Conservation (phyloP, 2,888 invertebrate genomes). For the Hypena proboscidalis region DNA sequence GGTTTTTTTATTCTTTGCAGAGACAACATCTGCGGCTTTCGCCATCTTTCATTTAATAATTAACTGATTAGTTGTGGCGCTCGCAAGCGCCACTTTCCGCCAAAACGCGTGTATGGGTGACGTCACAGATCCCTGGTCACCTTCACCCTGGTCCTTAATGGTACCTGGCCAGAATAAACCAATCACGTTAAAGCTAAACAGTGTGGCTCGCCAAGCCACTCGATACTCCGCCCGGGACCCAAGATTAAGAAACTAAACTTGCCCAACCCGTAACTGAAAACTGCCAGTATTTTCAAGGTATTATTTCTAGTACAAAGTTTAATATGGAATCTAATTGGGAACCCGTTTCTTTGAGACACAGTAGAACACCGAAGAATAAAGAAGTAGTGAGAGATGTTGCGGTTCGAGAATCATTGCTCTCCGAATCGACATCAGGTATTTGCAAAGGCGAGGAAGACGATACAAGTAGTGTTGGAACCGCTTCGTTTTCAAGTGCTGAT, state of each 20-base stretch:
- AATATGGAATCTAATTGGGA: conserved; percentile 68
- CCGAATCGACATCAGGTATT: conserved; percentile 81
- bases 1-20: conserved; percentile 29
- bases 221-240: conserved; percentile 84
- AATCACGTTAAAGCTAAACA: conserved; percentile 77
- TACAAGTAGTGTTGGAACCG: conserved; percentile 59
- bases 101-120: conserved; percentile 74
- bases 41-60: conserved; percentile 22
- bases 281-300: conserved; percentile 72
- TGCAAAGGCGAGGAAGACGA: conserved; percentile 76
- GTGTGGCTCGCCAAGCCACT: conserved; percentile 80
- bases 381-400: conserved; percentile 53
- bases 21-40: conserved; percentile 23
- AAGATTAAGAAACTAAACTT: conserved; percentile 82
- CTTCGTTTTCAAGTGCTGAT: conserved; percentile 74
- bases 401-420: conserved; percentile 70
- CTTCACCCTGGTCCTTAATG: conserved; percentile 80
- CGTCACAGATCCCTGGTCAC: conserved; percentile 40
- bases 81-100: conserved; percentile 55
- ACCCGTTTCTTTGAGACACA: conserved; percentile 61
- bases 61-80: conserved; percentile 58
- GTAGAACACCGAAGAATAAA: conserved; percentile 60
- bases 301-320: conserved; percentile 54
- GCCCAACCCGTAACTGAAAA: conserved; percentile 43
- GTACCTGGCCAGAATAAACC: conserved; percentile 83